Percentiles rank a stretch among this genome's conserved stretches.
Conservation (phyloP, 2,888 invertebrate genomes). For the Lycocerus yunnanus region DNA sequence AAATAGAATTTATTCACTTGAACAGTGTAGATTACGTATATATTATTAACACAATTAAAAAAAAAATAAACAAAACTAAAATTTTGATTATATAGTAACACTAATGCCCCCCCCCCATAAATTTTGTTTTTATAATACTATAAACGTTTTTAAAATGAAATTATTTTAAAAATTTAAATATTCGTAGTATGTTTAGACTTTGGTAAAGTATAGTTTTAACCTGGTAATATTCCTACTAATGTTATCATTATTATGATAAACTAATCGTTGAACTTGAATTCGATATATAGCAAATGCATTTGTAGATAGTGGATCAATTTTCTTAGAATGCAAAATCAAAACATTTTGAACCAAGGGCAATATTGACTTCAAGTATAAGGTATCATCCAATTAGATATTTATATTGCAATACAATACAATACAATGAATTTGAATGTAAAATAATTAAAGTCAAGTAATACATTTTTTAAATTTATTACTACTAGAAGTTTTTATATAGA, state of each 20-base stretch:
- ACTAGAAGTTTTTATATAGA: no score
- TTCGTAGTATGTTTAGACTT: background rate
- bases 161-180: background rate
- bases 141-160: background rate
- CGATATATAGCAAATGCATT: background rate
- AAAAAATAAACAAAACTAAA: background rate
- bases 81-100: background rate
- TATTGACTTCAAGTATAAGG: no score
- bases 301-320: background rate
- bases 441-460: no score
- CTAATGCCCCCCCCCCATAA: background rate
- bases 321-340: background rate
- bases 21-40: no score
- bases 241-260: background rate
- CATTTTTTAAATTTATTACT: no score
- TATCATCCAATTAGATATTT: no score
- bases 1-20: background rate
- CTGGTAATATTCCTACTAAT: background rate
- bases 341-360: no score
- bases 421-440: no score
- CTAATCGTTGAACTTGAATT: background rate
- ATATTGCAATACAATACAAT: no score
- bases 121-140: background rate
- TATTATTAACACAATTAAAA: no score
- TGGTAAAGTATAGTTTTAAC: background rate